Percentiles rank a stretch among this genome's conserved stretches.
These are phyloP conservation scores for Dendroctonus valens DNA, from an alignment of 1,140 invertebrate genomes.

Conservation along the genomic window DNA sequence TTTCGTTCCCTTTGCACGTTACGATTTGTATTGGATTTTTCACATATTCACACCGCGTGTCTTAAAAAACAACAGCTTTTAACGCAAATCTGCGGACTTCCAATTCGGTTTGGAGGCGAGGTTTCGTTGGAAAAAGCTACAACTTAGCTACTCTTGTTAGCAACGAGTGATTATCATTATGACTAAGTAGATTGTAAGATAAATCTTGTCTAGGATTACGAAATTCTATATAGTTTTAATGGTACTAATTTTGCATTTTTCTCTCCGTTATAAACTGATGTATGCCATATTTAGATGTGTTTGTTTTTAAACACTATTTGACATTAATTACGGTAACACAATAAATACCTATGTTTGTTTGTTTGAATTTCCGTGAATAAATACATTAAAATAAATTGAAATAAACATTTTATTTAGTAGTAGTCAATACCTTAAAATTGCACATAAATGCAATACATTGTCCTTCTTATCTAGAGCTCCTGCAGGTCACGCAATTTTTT, in stretches of 20 bases:
- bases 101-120: slow-evolving; percentile 11
- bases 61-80: slow-evolving; percentile 31
- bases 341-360: slow-evolving; percentile 4
- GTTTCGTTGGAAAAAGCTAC: slow-evolving; percentile 29
- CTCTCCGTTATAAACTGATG: slow-evolving; percentile 19
- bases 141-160: slow-evolving; percentile 22
- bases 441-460: no score
- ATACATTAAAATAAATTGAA: no score
- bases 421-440: no score
- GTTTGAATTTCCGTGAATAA: no score
- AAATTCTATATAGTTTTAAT: slow-evolving; percentile 1
- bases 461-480: no score
- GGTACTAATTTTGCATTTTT: slow-evolving; percentile 17
- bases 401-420: no score
- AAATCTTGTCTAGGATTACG: slow-evolving; percentile 13
- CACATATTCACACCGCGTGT: slow-evolving; percentile 35
- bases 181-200: slow-evolving; percentile 21
- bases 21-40: slow-evolving; percentile 29
- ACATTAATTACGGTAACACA: slow-evolving; percentile 9
- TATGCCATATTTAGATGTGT: slow-evolving; percentile 31
- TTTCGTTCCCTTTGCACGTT: slow-evolving; percentile 22
- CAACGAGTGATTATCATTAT: slow-evolving; percentile 28
- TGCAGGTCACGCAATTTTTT: no score
- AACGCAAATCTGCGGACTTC: slow-evolving; percentile 22
- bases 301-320: slow-evolving; percentile 15